These are phyloP conservation scores for Gymnothorax reevesii DNA, from an alignment of 2,797 vertebrate species.

Conservation along the genomic window DNA sequence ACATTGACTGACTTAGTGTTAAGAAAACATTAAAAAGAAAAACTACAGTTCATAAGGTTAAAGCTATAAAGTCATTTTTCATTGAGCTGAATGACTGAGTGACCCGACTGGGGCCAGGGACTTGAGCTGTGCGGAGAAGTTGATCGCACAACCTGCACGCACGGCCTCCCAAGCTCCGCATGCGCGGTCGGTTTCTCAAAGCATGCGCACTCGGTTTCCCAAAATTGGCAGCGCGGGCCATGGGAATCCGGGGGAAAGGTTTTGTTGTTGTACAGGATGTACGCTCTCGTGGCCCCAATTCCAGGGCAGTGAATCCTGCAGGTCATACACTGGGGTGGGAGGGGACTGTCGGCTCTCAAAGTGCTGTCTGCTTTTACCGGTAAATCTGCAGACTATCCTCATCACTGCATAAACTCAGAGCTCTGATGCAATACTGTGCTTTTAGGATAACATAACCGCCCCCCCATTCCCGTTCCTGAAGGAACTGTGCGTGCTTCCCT, in stretches of 20 bases:
- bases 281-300: neutral
- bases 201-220: neutral
- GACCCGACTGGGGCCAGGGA: neutral
- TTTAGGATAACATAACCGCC: neutral
- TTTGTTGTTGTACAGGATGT: neutral
- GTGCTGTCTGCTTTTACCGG: slow-evolving; percentile 5
- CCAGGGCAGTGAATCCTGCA: slow-evolving; percentile 10
- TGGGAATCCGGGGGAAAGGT: slow-evolving; percentile 11
- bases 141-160: neutral
- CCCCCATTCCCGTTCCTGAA: neutral
- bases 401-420: neutral
- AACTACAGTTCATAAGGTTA: no score
- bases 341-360: neutral
- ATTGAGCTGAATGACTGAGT: neutral
- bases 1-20: no score
- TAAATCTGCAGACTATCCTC: neutral
- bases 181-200: no score
- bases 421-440: neutral
- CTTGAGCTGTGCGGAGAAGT: neutral
- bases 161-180: neutral
- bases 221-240: neutral
- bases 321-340: neutral
- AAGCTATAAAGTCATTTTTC: neutral
- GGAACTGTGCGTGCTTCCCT: neutral
- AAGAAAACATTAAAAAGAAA: no score